phyloP scores from a whole-genome alignment of 2,888 invertebrate species.

The Acheta domesticus region DNA sequence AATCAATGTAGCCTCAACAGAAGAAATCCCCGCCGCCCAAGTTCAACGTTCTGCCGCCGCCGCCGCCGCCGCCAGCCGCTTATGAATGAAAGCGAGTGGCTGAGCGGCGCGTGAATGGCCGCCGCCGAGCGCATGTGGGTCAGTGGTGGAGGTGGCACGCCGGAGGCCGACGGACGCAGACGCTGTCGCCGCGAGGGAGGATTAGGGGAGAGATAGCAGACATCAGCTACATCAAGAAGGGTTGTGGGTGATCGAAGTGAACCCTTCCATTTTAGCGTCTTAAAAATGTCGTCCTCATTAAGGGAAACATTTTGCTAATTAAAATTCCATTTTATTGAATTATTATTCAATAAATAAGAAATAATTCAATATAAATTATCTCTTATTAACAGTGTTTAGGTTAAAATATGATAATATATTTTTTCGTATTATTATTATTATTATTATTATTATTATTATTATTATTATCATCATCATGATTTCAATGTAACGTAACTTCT shows the following conservation, averaged over 20 bases:
- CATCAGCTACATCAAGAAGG: neutral
- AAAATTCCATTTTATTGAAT: too few relatives aligned
- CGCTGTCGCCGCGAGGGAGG: neutral
- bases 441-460: too few relatives aligned
- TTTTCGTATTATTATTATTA: too few relatives aligned
- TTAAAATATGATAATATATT: too few relatives aligned
- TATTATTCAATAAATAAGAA: too few relatives aligned
- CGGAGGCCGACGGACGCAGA: neutral
- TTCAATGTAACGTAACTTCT: too few relatives aligned
- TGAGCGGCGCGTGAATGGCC: neutral
- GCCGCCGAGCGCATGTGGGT: neutral
- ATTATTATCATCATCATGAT: too few relatives aligned
- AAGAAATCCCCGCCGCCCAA: slow-evolving; percentile 3
- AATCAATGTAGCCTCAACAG: slow-evolving; percentile 18
- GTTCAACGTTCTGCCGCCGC: neutral
- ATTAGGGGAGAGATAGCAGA: neutral
- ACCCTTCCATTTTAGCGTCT: neutral
- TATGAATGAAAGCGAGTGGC: slow-evolving; percentile 5
- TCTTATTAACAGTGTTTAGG: too few relatives aligned
- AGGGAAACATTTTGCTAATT: too few relatives aligned
- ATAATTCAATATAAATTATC: too few relatives aligned
- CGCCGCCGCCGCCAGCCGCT: neutral
- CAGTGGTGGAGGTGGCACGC: neutral
- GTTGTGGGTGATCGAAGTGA: neutral
- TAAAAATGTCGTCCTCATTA: too few relatives aligned